Conservation (phyloP, 2,113 vertebrate species). For the Nesoenas mayeri region DNA sequence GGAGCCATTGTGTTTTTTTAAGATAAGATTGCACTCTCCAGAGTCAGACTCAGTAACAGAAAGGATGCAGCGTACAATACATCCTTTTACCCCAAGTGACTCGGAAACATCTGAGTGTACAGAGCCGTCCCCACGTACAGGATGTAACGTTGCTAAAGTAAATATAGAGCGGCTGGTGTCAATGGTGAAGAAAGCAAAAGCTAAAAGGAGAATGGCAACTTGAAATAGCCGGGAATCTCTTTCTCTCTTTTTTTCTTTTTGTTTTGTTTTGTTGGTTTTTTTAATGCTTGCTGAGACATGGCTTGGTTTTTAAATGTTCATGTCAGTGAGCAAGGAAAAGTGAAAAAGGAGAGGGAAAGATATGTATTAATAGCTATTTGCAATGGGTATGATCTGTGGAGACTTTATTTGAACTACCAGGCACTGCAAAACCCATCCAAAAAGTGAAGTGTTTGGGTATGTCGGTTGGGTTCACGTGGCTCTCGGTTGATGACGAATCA, state of each 20-base stretch:
- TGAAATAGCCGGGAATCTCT: not conserved
- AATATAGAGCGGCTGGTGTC: conserved; percentile 4
- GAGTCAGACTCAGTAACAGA: not conserved
- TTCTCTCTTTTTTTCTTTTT: too few species aligned
- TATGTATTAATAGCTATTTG: not conserved
- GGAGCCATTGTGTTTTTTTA: conserved; percentile 72
- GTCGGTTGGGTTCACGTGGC: not conserved
- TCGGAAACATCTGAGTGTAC: conserved; percentile 46
- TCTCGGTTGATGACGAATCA: conserved; percentile 19
- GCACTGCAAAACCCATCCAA: not conserved
- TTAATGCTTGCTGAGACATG: not conserved
- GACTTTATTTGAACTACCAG: not conserved
- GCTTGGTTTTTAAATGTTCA: not conserved
- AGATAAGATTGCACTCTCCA: not conserved
- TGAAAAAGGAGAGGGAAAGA: not conserved
- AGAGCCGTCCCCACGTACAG: conserved; percentile 4
- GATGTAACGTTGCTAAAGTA: conserved; percentile 29
- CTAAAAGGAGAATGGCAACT: not conserved
- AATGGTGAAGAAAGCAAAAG: not conserved
- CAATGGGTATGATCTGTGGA: accelerated
- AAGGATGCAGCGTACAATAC: not conserved
- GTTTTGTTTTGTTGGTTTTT: too few species aligned
- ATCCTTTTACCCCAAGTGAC: conserved; percentile 8
- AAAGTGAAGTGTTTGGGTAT: not conserved
- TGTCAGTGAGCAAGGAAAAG: not conserved